Conservation (phyloP, 2,797 vertebrate genomes). For the Hoplostethus atlanticus region DNA sequence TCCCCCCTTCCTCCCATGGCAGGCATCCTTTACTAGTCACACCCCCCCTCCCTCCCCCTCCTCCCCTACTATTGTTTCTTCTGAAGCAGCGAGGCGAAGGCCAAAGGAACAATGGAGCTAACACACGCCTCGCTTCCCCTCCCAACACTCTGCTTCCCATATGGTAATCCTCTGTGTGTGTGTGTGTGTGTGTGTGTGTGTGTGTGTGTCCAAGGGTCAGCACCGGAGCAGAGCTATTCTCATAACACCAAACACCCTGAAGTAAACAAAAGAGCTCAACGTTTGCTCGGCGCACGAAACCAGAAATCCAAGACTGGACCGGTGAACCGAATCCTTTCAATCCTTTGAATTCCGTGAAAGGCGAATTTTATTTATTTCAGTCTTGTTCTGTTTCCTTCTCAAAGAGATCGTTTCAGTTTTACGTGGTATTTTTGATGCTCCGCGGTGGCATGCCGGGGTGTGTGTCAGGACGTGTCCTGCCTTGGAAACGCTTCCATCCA, state of each 20-base stretch:
- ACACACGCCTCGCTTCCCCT: conserved; percentile 64
- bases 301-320: conserved; percentile 20
- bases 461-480: conserved; percentile 4
- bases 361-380: not conserved
- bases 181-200: conserved; percentile 18
- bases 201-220: not conserved
- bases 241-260: not conserved
- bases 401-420: not conserved
- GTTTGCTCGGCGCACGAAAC: not conserved
- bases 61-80: conserved; percentile 39
- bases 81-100: conserved; percentile 56
- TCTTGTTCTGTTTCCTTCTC: not conserved
- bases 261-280: not conserved
- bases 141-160: conserved; percentile 71
- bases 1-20: conserved; percentile 27
- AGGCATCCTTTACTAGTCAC: conserved; percentile 11
- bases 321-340: not conserved
- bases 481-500: conserved; percentile 1
- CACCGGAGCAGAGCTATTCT: not conserved
- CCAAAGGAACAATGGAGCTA: conserved; percentile 63
- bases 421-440: not conserved
- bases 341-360: not conserved
- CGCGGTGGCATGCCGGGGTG: not conserved
- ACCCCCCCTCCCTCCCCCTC: not conserved
- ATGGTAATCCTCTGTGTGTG: conserved; percentile 58